Conservation (phyloP, 2,113 vertebrate species). For the Spermophilus dauricus region DNA sequence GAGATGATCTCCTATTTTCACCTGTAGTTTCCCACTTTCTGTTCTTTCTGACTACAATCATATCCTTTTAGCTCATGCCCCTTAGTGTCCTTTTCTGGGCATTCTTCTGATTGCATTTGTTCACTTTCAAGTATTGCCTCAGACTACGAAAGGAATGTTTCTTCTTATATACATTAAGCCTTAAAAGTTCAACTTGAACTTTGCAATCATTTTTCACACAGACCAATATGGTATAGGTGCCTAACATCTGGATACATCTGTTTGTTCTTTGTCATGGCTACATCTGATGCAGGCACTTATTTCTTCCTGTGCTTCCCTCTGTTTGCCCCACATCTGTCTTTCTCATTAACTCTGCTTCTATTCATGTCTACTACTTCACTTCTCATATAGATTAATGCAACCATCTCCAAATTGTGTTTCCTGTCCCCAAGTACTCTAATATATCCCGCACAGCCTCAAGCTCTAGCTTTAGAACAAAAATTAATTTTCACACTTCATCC, state of each 20-base stretch:
- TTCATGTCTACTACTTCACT: background rate
- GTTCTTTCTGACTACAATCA: background rate
- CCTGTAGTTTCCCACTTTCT: background rate
- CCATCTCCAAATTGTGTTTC: background rate
- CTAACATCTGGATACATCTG: background rate
- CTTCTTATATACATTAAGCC: background rate
- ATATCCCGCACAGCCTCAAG: background rate
- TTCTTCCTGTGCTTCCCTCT: background rate
- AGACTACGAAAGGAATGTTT: background rate
- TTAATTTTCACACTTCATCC: background rate
- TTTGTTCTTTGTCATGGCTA: background rate
- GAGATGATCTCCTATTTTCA: background rate
- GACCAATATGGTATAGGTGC: background rate
- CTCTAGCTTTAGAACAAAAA: conserved; percentile 25
- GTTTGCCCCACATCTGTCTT: background rate
- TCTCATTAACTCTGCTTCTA: background rate
- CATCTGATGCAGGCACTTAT: background rate
- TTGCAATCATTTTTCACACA: background rate
- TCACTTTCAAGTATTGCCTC: background rate
- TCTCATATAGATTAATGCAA: background rate
- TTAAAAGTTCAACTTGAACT: background rate
- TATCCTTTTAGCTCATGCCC: background rate
- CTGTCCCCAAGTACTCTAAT: background rate
- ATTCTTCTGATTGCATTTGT: background rate
- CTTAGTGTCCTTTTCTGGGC: background rate